A percentile compares a stretch with the other conserved stretches of the same genome.
Evolutionary conservation across 2,113 vertebrate genomes (phyloP).

Genomic region (Chitala chitala): DNA sequence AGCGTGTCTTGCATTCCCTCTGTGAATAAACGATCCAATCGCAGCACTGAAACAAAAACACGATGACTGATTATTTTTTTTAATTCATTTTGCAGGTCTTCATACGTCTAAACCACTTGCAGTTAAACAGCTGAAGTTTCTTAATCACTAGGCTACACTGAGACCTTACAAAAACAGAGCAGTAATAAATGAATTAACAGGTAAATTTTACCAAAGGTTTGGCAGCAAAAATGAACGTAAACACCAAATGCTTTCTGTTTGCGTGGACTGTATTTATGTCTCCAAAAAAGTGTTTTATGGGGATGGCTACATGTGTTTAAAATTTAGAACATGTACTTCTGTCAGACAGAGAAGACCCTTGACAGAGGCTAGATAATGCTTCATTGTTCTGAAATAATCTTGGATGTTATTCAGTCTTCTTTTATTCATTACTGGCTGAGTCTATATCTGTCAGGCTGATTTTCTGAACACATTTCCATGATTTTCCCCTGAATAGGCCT

Average conservation of each 20-base stretch:
- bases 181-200: not conserved
- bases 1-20: not conserved
- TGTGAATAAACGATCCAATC: too few species aligned
- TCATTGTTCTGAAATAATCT: slow-evolving; percentile 49
- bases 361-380: slow-evolving; percentile 44
- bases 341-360: slow-evolving; percentile 47
- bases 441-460: slow-evolving; percentile 26
- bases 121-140: not conserved
- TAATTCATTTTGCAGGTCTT: too few species aligned
- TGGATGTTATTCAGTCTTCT: slow-evolving; percentile 45
- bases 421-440: slow-evolving; percentile 30
- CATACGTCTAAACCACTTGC: too few species aligned
- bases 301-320: slow-evolving; percentile 48
- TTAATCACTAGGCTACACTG: not conserved
- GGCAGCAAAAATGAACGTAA: slow-evolving; percentile 18
- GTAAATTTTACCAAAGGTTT: not conserved
- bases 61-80: too few species aligned
- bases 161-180: not conserved
- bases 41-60: too few species aligned
- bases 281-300: slow-evolving; percentile 41
- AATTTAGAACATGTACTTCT: slow-evolving; percentile 46
- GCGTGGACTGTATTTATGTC: slow-evolving; percentile 24
- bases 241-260: slow-evolving; percentile 26
- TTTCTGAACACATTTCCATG: slow-evolving; percentile 34
- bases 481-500: slow-evolving; percentile 32